Evolutionary conservation across 2,888 invertebrate species (phyloP).

Genomic region (Pseudococcus viburni): DNA sequence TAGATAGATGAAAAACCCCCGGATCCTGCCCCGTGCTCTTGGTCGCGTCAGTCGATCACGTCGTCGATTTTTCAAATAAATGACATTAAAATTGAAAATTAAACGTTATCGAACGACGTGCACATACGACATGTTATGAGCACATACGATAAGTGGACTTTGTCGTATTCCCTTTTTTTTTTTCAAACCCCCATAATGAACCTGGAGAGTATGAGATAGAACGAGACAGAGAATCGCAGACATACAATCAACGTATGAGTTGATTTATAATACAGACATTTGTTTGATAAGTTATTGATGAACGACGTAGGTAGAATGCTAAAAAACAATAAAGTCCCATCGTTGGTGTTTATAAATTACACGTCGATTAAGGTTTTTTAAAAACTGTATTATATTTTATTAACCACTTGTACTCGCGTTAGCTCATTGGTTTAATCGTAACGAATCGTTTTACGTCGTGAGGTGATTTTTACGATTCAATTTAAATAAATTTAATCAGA

Average conservation of each 20-base stretch:
- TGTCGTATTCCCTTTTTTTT: not conserved
- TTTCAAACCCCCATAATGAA: not conserved
- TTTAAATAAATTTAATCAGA: slow-evolving; percentile 43
- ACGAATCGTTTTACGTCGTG: slow-evolving; percentile 36
- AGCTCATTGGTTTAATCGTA: not conserved
- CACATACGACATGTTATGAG: not conserved
- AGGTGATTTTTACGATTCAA: slow-evolving; percentile 44
- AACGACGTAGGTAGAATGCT: not conserved
- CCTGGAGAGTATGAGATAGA: too few relatives aligned
- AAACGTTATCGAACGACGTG: slow-evolving; percentile 38
- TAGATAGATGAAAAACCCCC: not conserved
- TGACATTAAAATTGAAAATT: slow-evolving; percentile 49
- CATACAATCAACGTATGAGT: not conserved
- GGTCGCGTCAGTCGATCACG: slow-evolving; percentile 24
- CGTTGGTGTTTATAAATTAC: slow-evolving; percentile 26
- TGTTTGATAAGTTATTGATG: slow-evolving; percentile 32
- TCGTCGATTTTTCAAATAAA: slow-evolving; percentile 47
- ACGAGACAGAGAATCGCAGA: too few relatives aligned
- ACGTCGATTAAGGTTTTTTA: slow-evolving; percentile 10
- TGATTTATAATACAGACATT: slow-evolving; percentile 28
- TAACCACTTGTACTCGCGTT: slow-evolving; percentile 23
- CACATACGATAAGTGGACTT: slow-evolving; percentile 22
- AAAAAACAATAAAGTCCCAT: slow-evolving; percentile 21
- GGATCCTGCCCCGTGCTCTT: not conserved
- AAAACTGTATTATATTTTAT: slow-evolving; percentile 21